Evolutionary conservation across 1,140 invertebrate species (phyloP).

Genomic region (Trichonephila inaurata): DNA sequence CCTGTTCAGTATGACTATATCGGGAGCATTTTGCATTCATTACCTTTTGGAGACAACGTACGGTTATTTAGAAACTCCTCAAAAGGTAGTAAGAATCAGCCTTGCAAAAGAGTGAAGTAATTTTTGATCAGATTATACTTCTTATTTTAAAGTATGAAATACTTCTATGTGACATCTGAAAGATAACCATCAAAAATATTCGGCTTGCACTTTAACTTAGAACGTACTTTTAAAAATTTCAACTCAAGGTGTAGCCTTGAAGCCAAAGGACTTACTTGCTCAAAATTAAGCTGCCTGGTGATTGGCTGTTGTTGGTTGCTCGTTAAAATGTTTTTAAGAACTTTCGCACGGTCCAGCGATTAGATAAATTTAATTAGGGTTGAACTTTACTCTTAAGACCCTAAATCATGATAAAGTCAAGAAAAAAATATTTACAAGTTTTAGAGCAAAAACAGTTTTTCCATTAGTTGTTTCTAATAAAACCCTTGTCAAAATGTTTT

Average conservation of each 20-base stretch:
- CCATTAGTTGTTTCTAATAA: background rate
- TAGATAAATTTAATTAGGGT: background rate
- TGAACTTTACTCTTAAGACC: conserved; percentile 1
- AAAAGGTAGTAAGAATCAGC: background rate
- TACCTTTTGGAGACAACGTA: background rate
- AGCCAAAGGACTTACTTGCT: background rate
- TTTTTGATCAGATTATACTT: background rate
- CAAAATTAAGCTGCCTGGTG: background rate
- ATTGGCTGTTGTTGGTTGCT: background rate
- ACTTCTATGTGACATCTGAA: background rate
- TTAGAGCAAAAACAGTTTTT: background rate
- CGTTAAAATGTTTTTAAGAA: background rate
- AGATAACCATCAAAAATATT: background rate
- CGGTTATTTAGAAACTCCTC: background rate
- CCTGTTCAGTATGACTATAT: background rate
- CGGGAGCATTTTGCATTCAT: background rate
- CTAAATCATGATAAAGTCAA: background rate
- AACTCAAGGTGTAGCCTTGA: background rate
- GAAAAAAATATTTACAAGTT: background rate
- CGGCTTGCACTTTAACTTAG: background rate
- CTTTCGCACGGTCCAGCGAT: background rate
- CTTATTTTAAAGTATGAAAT: background rate
- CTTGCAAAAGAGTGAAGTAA: background rate
- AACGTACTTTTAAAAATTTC: background rate
- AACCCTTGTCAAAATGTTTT: background rate